These are phyloP conservation scores for Cinclus mexicanus DNA, from an alignment of 2,113 vertebrate genomes.

Conservation along the genomic window DNA sequence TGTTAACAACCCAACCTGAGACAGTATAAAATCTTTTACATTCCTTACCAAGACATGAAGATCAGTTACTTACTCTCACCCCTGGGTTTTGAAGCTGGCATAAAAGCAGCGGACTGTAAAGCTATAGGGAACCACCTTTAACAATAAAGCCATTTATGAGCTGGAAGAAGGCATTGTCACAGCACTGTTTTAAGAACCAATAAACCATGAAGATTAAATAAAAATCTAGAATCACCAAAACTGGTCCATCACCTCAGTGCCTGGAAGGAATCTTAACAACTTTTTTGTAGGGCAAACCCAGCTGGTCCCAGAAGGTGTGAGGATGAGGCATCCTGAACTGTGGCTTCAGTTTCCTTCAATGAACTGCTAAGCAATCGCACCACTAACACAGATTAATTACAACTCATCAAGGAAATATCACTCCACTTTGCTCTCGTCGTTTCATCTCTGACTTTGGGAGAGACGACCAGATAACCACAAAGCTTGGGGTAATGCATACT, in stretches of 20 bases:
- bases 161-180: not conserved
- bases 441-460: not conserved
- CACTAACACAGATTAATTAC: not conserved
- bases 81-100: not conserved
- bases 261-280: not conserved
- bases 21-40: not conserved
- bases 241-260: not conserved
- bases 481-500: not conserved
- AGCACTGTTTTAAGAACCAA: not conserved
- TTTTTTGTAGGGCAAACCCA: not conserved
- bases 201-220: not conserved
- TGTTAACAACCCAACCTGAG: not conserved
- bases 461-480: not conserved
- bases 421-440: not conserved
- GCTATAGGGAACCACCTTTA: not conserved
- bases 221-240: not conserved
- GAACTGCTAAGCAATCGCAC: rapidly evolving
- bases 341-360: not conserved
- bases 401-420: not conserved
- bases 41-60: not conserved
- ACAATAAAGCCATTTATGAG: not conserved
- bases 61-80: not conserved
- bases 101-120: not conserved
- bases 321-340: not conserved
- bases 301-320: not conserved